A percentile compares a stretch with the other conserved stretches of the same genome.
Evolutionary conservation across 2,888 invertebrate species (phyloP).

Genomic region (Anarsia innoxiella): DNA sequence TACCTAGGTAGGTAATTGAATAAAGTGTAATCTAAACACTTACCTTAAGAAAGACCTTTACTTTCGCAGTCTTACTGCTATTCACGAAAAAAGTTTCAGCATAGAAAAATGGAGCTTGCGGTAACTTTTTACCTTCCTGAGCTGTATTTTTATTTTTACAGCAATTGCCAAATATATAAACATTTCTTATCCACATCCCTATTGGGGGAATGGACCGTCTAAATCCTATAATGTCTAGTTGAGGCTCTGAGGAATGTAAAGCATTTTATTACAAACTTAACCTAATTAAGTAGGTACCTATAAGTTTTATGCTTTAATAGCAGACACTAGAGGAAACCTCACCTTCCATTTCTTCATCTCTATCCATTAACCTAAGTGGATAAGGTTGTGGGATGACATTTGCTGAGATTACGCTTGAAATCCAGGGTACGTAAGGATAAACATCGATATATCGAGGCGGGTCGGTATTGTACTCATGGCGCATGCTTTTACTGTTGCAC

Average conservation of each 20-base stretch:
- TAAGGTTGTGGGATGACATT: not conserved
- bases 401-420: not conserved
- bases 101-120: conserved; percentile 54
- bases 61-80: conserved; percentile 32
- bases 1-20: no score
- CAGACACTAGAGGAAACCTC: not conserved
- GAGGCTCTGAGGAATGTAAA: no score
- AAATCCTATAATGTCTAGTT: no score
- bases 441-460: conserved; percentile 3
- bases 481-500: not conserved
- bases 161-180: no score
- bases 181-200: no score
- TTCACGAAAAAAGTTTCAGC: conserved; percentile 48
- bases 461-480: not conserved
- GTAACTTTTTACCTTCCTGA: no score
- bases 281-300: no score
- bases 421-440: conserved; percentile 3
- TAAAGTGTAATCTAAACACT: no score
- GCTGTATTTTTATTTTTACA: conserved; percentile 22
- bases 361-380: not conserved
- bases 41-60: not conserved
- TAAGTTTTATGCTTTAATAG: no score
- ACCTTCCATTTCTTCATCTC: no score
- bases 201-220: no score
- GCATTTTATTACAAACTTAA: no score